These are phyloP conservation scores for Indicator indicator DNA, from an alignment of 2,113 vertebrate species.

Conservation along the genomic window DNA sequence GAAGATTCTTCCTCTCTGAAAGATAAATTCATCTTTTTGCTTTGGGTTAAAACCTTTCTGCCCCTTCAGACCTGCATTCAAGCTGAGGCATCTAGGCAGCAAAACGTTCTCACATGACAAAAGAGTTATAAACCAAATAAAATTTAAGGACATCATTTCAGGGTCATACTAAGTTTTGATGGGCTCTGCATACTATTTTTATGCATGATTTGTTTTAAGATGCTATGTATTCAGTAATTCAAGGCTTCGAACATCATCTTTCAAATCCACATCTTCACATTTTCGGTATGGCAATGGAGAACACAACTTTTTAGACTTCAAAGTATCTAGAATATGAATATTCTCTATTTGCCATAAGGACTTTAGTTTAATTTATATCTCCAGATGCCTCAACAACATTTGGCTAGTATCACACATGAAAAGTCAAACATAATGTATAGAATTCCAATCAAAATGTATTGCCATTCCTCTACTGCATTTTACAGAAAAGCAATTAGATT, in stretches of 20 bases:
- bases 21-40: not conserved
- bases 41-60: not conserved
- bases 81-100: not conserved
- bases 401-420: not conserved
- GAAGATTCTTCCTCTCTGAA: not conserved
- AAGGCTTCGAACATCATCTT: not conserved
- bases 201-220: not conserved
- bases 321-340: not conserved
- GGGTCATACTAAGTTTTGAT: not conserved
- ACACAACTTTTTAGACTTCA: not conserved
- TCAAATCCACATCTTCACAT: not conserved
- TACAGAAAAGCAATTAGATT: not conserved
- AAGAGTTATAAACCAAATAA: not conserved
- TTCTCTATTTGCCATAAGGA: not conserved
- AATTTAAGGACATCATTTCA: not conserved
- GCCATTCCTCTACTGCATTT: not conserved
- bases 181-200: not conserved
- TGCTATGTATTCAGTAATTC: not conserved
- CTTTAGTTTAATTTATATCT: not conserved
- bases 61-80: not conserved
- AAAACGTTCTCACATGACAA: not conserved
- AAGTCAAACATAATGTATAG: not conserved
- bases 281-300: not conserved
- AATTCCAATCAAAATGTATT: not conserved
- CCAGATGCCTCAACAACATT: not conserved